These are phyloP conservation scores for Sphaeridia pumilis DNA, from an alignment of 2,888 invertebrate genomes.

Conservation along the genomic window DNA sequence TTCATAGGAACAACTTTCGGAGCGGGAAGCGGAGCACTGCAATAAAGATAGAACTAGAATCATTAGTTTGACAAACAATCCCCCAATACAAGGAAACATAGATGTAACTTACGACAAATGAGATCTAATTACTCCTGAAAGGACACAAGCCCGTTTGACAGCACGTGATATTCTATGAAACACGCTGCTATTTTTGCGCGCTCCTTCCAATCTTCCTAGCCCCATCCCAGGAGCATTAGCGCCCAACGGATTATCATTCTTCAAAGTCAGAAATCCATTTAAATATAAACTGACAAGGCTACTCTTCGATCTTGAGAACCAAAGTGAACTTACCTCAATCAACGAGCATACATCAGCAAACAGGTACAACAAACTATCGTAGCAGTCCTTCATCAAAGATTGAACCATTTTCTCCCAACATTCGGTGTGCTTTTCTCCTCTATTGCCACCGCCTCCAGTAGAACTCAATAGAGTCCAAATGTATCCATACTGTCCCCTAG, in stretches of 20 bases:
- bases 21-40: slow-evolving; percentile 26
- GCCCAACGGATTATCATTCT: slow-evolving; percentile 9
- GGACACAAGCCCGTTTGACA: neutral
- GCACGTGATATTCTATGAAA: neutral
- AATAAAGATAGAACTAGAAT: slow-evolving; percentile 3
- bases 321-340: slow-evolving; percentile 23
- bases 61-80: neutral
- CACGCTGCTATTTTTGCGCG: neutral
- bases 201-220: neutral
- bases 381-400: slow-evolving; percentile 16
- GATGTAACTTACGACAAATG: slow-evolving; percentile 1
- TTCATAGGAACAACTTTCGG: slow-evolving; percentile 26
- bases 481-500: slow-evolving; percentile 1
- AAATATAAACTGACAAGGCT: neutral
- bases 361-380: slow-evolving; percentile 18
- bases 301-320: too few species aligned
- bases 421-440: slow-evolving; percentile 26
- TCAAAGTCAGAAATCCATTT: neutral
- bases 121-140: neutral
- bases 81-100: neutral
- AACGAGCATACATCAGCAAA: slow-evolving; percentile 21
- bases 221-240: neutral
- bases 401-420: slow-evolving; percentile 27
- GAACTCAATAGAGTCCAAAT: slow-evolving; percentile 26
- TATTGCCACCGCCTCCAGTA: slow-evolving; percentile 30